These are phyloP conservation scores for Lepidotrigona ventralis DNA, from an alignment of 1,140 invertebrate genomes.

Conservation along the genomic window DNA sequence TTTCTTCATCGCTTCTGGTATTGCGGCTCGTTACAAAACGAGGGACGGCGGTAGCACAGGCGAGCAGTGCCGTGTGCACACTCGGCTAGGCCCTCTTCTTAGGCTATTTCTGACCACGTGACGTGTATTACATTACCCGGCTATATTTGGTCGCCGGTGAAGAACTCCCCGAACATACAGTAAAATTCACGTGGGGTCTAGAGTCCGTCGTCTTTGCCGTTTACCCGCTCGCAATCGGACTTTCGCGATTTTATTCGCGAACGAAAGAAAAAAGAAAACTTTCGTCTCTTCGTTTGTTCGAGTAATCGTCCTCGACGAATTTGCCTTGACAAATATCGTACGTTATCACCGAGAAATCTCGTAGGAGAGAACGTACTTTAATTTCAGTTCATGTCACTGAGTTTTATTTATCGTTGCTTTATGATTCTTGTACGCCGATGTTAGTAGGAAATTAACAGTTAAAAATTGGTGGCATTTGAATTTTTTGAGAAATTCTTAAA, in stretches of 20 bases:
- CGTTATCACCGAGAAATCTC: background rate
- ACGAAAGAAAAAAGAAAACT: background rate
- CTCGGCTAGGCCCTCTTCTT: conserved; percentile 70
- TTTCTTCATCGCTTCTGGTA: conserved; percentile 50
- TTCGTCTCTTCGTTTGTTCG: background rate
- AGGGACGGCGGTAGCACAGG: conserved; percentile 22
- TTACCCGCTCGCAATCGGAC: background rate
- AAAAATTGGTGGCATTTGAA: too few relatives aligned
- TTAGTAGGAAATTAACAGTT: too few relatives aligned
- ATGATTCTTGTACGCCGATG: background rate
- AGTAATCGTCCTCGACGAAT: background rate
- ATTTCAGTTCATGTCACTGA: background rate
- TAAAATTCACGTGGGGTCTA: conserved; percentile 51
- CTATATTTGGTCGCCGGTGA: conserved; percentile 76
- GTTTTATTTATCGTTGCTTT: background rate
- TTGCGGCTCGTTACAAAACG: conserved; percentile 35
- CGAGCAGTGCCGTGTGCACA: conserved; percentile 76
- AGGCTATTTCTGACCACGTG: conserved; percentile 77
- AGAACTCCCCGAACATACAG: conserved; percentile 60
- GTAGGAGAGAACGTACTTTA: too few relatives aligned
- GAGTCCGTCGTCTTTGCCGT: background rate
- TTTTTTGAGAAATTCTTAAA: background rate
- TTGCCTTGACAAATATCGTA: background rate
- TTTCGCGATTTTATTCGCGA: background rate
- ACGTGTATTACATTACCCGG: conserved; percentile 79